These are phyloP conservation scores for Idaea aversata DNA, from an alignment of 2,888 invertebrate species.

Conservation along the genomic window DNA sequence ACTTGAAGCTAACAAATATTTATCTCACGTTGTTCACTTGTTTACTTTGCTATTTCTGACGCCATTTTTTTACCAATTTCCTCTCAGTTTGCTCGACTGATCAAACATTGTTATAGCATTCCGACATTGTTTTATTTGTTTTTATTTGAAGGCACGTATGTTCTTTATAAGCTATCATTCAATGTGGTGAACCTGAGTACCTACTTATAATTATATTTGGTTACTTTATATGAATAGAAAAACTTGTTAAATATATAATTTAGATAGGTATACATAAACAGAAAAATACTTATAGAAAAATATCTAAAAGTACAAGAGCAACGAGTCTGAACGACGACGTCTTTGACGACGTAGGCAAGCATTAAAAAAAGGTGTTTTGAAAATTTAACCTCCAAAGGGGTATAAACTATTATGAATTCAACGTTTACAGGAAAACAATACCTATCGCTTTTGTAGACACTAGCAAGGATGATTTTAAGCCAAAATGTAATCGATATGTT, in stretches of 20 bases:
- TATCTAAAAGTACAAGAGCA: too few relatives aligned
- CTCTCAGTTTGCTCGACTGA: constrained; percentile 14
- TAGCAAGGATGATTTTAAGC: too few relatives aligned
- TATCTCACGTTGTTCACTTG: constrained; percentile 2
- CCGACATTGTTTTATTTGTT: constrained; percentile 17
- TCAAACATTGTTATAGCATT: constrained; percentile 25
- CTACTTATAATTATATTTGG: background rate
- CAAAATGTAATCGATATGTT: too few relatives aligned
- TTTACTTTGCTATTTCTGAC: background rate
- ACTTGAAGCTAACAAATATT: background rate
- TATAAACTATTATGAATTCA: too few relatives aligned
- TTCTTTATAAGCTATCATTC: background rate
- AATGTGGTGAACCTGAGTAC: background rate
- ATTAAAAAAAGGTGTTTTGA: too few relatives aligned
- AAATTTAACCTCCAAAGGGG: too few relatives aligned
- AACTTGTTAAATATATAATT: background rate
- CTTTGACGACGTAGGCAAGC: too few relatives aligned
- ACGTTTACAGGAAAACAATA: too few relatives aligned
- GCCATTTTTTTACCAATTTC: constrained; percentile 18
- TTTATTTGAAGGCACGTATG: constrained; percentile 13
- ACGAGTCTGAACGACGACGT: too few relatives aligned
- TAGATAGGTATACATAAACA: too few relatives aligned
- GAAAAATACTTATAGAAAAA: too few relatives aligned
- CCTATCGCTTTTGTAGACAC: too few relatives aligned
- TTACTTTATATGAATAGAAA: background rate